Percentiles rank a stretch among this genome's conserved stretches.
Evolutionary conservation across 2,113 vertebrate species (phyloP).

Genomic region (Pelobates fuscus): DNA sequence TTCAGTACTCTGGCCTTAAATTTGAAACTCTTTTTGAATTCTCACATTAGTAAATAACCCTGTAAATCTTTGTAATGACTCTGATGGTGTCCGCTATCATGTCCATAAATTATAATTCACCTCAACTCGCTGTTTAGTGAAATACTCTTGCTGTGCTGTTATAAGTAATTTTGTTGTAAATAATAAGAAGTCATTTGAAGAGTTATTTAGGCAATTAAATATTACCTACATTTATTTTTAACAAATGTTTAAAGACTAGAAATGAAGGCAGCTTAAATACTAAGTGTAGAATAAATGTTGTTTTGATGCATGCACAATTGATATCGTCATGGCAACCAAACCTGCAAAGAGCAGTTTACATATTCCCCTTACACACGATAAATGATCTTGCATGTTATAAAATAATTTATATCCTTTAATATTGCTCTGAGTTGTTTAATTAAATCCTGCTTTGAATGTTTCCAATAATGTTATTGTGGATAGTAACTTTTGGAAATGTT

Average conservation of each 20-base stretch:
- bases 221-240: slow-evolving; percentile 1
- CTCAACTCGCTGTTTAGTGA: too few species aligned
- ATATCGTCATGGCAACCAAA: slow-evolving; percentile 19
- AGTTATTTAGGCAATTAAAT: neutral
- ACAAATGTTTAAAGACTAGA: neutral
- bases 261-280: slow-evolving; percentile 31
- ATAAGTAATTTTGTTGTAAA: too few species aligned
- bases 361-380: neutral
- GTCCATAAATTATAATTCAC: too few species aligned
- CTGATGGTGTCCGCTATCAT: too few species aligned
- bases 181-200: too few species aligned
- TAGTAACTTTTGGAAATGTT: too few species aligned
- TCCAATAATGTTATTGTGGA: neutral
- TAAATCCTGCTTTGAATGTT: neutral
- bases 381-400: neutral
- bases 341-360: neutral
- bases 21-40: too few species aligned
- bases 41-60: too few species aligned
- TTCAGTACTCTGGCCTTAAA: too few species aligned
- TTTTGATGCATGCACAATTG: neutral
- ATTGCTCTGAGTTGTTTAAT: neutral
- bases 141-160: too few species aligned
- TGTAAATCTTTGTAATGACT: too few species aligned
- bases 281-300: slow-evolving; percentile 29
- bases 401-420: neutral